Base-by-base conservation (phyloP, 1,140 invertebrate genomes). In the Eriocheir sinensis region DNA sequence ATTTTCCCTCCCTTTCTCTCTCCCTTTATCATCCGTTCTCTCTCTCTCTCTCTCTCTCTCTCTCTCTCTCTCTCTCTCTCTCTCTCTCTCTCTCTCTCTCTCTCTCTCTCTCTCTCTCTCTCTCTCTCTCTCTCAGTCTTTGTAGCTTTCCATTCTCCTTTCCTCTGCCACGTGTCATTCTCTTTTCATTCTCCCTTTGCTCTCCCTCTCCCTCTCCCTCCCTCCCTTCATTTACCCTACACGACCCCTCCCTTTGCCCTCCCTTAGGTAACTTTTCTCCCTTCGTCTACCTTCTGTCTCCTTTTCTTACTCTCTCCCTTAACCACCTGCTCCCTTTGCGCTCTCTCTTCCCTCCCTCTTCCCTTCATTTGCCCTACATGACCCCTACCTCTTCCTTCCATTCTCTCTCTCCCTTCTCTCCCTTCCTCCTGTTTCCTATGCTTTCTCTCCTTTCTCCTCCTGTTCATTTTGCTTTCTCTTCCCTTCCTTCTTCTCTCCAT, bases 401-500 rank as follows among this genome's bases (percentile, higher is more conserved):
- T 38, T 91, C 89, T 91, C 53, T 60, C 21, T 72, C 53, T 91
- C 89, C 27, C n/a, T 91, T 72, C 53, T 91, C 89, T 44, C 4
- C 38, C 89, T 91, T 72, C 79, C 32, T 44, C 32, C 40, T 2
- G 79, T 6, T 27, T 2, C 36, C 17, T 30, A 32, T 38, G n/a
- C 79, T 80, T 32, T 92, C 90, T 41, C 72, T 92, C 90, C 81
- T 40, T 81, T 72, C 32, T 40, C 36, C 30, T 30, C 21, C n/a
- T n/a, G n/a, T n/a, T n/a, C n/a, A n/a, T n/a, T n/a, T n/a, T n/a
- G n/a, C n/a, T n/a, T n/a, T n/a, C n/a, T n/a, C n/a, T n/a, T n/a
- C n/a, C n/a, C n/a, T n/a, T n/a, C n/a, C n/a, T n/a, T n/a, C n/a
- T n/a, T n/a, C n/a, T n/a, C n/a, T n/a, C n/a, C n/a, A n/a, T n/a